These are phyloP conservation scores for Musca vetustissima DNA, from an alignment of 1,140 invertebrate species.

Conservation along the genomic window DNA sequence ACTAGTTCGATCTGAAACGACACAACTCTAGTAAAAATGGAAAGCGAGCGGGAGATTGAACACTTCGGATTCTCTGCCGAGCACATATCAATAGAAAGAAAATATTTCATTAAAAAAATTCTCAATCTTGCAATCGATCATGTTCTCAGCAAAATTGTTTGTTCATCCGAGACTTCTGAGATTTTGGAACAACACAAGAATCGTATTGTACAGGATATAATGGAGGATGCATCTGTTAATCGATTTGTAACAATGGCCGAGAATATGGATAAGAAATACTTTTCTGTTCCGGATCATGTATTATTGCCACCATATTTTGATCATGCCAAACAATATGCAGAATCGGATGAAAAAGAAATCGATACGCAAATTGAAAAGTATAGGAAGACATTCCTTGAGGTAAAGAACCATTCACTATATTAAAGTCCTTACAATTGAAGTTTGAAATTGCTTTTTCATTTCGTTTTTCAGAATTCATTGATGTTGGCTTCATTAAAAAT, in stretches of 20 bases:
- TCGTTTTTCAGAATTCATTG: constrained; percentile 35
- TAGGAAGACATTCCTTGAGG: constrained; percentile 37
- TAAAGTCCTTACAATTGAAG: too few species aligned
- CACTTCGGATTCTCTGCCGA: constrained; percentile 42
- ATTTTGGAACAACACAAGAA: constrained; percentile 30
- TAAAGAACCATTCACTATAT: too few species aligned
- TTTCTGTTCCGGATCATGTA: constrained; percentile 41
- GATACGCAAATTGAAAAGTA: constrained; percentile 29
- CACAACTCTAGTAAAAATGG: not conserved
- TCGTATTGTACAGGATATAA: constrained; percentile 28
- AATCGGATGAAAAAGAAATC: constrained; percentile 34
- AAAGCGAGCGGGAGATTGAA: constrained; percentile 36
- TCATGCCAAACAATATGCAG: constrained; percentile 24
- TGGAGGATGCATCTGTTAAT: constrained; percentile 25
- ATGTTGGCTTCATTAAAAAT: constrained; percentile 38
- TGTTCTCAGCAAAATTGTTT: constrained; percentile 38
- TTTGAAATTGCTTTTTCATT: too few species aligned
- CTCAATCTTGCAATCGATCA: constrained; percentile 31
- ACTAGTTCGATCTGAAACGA: too few species aligned
- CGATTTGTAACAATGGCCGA: constrained; percentile 22
- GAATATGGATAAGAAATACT: constrained; percentile 34
- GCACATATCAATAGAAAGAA: constrained; percentile 37
- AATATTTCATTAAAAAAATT: constrained; percentile 27
- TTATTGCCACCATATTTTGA: constrained; percentile 27
- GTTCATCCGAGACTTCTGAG: constrained; percentile 28